A percentile compares a stretch with the other conserved stretches of the same genome.
These are phyloP conservation scores for Poecile atricapillus DNA, from an alignment of 2,113 vertebrate genomes.

Conservation along the genomic window DNA sequence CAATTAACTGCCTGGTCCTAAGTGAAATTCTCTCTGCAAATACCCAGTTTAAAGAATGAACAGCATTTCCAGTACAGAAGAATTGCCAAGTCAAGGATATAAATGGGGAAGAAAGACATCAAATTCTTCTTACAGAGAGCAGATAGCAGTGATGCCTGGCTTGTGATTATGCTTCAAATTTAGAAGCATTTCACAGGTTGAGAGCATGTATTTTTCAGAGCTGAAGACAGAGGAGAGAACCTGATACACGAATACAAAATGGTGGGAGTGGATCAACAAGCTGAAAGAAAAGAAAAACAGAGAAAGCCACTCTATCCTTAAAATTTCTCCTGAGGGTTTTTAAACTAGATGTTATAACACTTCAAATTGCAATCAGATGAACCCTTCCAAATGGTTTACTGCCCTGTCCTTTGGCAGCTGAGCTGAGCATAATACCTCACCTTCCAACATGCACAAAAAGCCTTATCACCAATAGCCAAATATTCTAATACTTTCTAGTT, in stretches of 20 bases:
- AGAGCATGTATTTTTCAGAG: not conserved
- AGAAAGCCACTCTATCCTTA: not conserved
- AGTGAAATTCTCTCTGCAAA: not conserved
- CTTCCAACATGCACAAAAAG: not conserved
- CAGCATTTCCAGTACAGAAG: not conserved
- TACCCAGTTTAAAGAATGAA: not conserved
- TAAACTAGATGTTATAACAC: not conserved
- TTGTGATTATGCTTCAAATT: not conserved
- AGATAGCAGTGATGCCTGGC: not conserved
- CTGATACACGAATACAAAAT: not conserved
- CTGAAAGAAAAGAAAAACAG: not conserved
- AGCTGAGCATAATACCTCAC: not conserved
- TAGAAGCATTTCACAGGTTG: not conserved
- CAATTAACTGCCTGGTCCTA: not conserved
- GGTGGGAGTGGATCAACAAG: not conserved
- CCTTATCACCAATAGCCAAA: not conserved
- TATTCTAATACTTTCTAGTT: not conserved
- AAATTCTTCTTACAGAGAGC: not conserved
- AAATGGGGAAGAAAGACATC: not conserved
- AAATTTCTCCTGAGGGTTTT: not conserved
- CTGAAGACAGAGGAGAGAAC: not conserved
- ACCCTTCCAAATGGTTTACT: not conserved
- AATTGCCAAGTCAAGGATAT: not conserved
- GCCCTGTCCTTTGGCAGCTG: not conserved
- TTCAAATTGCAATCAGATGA: not conserved